These are phyloP conservation scores for Panthera tigris DNA, from an alignment of 2,113 vertebrate species.

Conservation along the genomic window DNA sequence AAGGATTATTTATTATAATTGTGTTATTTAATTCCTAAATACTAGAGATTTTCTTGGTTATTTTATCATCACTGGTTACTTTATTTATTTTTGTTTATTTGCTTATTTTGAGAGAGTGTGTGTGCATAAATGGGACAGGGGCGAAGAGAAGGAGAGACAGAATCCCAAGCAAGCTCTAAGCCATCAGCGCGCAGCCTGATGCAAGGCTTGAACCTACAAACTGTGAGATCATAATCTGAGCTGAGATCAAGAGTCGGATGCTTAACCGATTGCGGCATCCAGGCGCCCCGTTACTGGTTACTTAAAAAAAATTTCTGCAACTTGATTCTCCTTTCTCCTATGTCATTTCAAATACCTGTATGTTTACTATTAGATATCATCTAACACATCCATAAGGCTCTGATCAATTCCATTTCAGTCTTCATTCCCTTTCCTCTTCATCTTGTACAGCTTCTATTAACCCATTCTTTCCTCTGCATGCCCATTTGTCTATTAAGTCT, in stretches of 20 bases:
- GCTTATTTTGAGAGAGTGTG: too few species aligned
- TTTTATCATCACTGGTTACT: neutral
- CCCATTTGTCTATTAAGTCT: neutral
- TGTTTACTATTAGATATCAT: neutral
- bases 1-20: neutral
- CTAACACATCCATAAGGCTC: neutral
- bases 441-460: neutral
- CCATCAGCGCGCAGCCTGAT: too few species aligned
- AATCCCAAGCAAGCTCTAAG: too few species aligned
- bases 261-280: too few species aligned
- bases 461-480: neutral
- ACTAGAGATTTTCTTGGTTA: neutral
- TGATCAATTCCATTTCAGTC: neutral
- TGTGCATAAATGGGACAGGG: too few species aligned
- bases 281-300: neutral
- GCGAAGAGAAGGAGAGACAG: too few species aligned
- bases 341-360: neutral
- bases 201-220: too few species aligned
- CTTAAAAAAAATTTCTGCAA: neutral
- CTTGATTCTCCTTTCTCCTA: neutral
- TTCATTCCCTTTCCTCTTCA: neutral
- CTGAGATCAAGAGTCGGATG: too few species aligned
- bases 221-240: too few species aligned
- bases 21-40: neutral
- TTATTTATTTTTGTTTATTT: neutral